Evolutionary conservation across 2,797 vertebrate species (phyloP).

Genomic region (Knipowitschia caucasica): DNA sequence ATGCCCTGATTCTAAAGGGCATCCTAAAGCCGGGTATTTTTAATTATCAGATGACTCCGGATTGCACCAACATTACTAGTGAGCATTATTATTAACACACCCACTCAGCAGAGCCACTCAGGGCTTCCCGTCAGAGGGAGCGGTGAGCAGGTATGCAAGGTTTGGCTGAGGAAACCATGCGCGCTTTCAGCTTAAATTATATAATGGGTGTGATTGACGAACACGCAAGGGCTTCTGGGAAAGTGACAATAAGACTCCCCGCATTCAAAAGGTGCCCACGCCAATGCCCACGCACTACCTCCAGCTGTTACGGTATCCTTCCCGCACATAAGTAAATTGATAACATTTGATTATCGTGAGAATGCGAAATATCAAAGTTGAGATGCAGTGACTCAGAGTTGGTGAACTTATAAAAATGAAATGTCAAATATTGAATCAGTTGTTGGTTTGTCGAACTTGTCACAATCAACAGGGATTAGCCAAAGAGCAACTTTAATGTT

Average conservation of each 20-base stretch:
- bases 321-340: constrained; percentile 11
- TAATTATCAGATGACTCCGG: constrained; percentile 19
- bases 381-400: constrained; percentile 45
- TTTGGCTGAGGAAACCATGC: constrained; percentile 21
- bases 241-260: constrained; percentile 32
- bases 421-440: constrained; percentile 19
- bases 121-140: constrained; percentile 58
- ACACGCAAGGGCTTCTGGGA: constrained; percentile 37
- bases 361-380: constrained; percentile 46
- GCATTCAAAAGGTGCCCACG: constrained; percentile 30
- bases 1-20: constrained; percentile 14
- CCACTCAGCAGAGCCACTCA: constrained; percentile 46
- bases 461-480: not conserved
- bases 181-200: not conserved
- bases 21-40: constrained; percentile 29
- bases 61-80: constrained; percentile 52
- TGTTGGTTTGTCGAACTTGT: constrained; percentile 3
- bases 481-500: not conserved
- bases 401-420: constrained; percentile 20
- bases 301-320: not conserved
- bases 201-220: constrained; percentile 44
- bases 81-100: constrained; percentile 39
- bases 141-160: constrained; percentile 54
- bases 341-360: constrained; percentile 31
- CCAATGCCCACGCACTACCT: constrained; percentile 33